Conservation (phyloP, 2,888 invertebrate genomes). For the Steromphala cineraria region DNA sequence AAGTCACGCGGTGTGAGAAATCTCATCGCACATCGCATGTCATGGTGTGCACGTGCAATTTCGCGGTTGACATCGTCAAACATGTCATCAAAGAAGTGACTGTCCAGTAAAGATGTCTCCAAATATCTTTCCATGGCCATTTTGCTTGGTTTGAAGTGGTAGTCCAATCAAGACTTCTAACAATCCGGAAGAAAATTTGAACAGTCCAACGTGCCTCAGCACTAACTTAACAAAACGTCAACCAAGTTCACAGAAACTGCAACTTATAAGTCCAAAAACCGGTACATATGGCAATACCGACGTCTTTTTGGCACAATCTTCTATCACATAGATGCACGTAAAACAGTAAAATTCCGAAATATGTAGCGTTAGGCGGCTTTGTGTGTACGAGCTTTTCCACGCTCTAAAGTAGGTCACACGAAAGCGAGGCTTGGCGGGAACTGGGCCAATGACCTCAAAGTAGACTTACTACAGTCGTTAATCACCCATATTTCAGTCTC, state of each 20-base stretch:
- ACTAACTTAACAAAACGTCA: background rate
- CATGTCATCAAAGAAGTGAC: conserved; percentile 34
- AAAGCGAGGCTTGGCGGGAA: background rate
- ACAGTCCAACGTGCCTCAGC: background rate
- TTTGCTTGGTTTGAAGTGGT: background rate
- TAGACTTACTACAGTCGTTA: no score
- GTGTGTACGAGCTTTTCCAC: background rate
- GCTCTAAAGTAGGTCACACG: background rate
- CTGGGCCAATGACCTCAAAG: background rate
- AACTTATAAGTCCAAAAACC: no score
- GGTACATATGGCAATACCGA: no score
- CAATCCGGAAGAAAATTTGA: background rate
- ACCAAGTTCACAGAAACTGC: no score
- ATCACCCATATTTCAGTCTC: no score
- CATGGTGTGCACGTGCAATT: conserved; percentile 28
- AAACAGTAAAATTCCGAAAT: no score
- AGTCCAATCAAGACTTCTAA: background rate
- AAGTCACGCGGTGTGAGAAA: conserved; percentile 18
- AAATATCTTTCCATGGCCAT: conserved; percentile 25
- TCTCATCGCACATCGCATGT: conserved; percentile 34
- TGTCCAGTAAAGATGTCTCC: conserved; percentile 18
- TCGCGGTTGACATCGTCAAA: conserved; percentile 32
- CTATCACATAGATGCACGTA: no score
- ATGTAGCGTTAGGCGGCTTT: no score
- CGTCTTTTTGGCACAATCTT: no score